phyloP scores from a whole-genome alignment of 2,797 vertebrate genomes.

The Urocyon cinereoargenteus region DNA sequence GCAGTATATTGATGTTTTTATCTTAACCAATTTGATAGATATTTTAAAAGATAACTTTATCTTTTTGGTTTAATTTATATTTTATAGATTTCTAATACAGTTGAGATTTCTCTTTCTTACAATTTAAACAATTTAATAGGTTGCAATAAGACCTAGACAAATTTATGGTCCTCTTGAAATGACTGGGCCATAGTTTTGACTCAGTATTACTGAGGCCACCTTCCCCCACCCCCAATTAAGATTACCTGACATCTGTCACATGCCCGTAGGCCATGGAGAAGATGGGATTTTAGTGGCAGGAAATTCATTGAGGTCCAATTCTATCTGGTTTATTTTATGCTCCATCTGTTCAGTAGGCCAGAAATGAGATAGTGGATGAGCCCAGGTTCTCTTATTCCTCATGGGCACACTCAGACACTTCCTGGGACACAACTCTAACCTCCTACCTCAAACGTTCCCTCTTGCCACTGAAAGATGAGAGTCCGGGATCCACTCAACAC shows the following conservation, averaged over 20 bases:
- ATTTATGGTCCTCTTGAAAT: not conserved
- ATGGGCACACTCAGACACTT: not conserved
- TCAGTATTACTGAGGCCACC: not conserved
- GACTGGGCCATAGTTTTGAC: not conserved
- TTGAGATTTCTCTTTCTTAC: not conserved
- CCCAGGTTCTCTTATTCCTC: not conserved
- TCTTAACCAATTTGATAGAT: not conserved
- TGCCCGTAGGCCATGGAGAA: not conserved
- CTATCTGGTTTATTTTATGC: not conserved
- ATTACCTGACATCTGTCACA: not conserved
- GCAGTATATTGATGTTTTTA: not conserved
- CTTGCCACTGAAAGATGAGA: not conserved
- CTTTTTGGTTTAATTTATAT: slow-evolving; percentile 16
- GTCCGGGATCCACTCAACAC: not conserved
- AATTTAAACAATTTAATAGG: not conserved
- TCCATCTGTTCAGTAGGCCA: not conserved
- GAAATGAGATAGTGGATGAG: not conserved
- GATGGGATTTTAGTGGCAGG: not conserved
- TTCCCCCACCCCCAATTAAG: not conserved
- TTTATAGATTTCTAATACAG: slow-evolving; percentile 8
- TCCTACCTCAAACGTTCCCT: not conserved
- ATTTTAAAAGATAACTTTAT: not conserved
- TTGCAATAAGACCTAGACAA: not conserved
- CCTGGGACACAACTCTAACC: not conserved
- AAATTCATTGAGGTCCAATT: not conserved